These are phyloP conservation scores for Podarcis siculus DNA, from an alignment of 2,797 vertebrate species.

Conservation along the genomic window DNA sequence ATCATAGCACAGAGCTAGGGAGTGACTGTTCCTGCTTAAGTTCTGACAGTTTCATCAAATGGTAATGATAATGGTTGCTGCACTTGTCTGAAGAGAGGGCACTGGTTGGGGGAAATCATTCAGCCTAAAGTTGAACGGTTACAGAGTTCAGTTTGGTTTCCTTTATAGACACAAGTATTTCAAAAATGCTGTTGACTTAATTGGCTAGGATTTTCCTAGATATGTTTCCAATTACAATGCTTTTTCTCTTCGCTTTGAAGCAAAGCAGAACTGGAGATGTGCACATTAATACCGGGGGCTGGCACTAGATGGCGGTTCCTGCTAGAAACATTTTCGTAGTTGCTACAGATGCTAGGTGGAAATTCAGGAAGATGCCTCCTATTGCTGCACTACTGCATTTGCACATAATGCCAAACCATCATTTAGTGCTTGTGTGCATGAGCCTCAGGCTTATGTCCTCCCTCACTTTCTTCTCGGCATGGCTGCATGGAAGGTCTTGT, in stretches of 20 bases:
- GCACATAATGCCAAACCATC: neutral
- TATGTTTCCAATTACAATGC: constrained; percentile 51
- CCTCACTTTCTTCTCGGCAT: neutral
- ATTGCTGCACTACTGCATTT: neutral
- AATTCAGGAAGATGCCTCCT: too few relatives aligned
- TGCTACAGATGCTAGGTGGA: too few relatives aligned
- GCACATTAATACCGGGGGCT: neutral
- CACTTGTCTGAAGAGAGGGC: neutral
- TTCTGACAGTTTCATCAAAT: neutral
- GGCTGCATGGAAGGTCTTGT: neutral
- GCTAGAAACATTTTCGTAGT: neutral
- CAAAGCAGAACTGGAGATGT: neutral
- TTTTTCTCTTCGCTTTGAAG: neutral
- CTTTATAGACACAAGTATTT: constrained; percentile 49
- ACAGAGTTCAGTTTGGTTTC: constrained; percentile 38
- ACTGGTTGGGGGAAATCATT: neutral
- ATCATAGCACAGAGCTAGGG: too few relatives aligned
- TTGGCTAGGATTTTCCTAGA: constrained; percentile 16
- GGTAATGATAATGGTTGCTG: too few relatives aligned
- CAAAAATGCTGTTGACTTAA: constrained; percentile 42
- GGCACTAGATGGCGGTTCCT: constrained; percentile 29
- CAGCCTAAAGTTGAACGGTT: neutral
- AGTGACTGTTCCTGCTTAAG: too few relatives aligned
- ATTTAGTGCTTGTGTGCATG: neutral
- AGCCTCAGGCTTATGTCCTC: neutral